Evolutionary conservation across 53 echinoderm and acorn worm genomes (phyloP).

Genomic region (Patiria pectinifera): DNA sequence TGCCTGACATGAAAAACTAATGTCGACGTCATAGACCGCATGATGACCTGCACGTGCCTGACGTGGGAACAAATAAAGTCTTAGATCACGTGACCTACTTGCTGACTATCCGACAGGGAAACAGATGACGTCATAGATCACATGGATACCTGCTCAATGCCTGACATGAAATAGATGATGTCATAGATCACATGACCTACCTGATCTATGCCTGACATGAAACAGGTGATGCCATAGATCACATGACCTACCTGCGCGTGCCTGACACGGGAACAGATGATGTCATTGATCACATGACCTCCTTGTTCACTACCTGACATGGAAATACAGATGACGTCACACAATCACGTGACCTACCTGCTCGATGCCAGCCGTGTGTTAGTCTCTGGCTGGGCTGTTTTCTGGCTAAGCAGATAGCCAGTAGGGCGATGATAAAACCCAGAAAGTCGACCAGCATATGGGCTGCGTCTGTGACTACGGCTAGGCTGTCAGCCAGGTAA

Average conservation of each 20-base stretch:
- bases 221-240: too few species aligned
- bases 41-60: too few species aligned
- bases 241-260: not conserved
- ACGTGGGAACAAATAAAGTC: too few species aligned
- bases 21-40: too few species aligned
- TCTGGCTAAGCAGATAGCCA: conserved; percentile 72
- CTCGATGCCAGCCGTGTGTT: conserved; percentile 76
- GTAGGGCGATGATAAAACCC: conserved; percentile 71
- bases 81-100: too few species aligned
- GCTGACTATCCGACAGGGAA: too few species aligned
- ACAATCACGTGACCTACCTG: conserved; percentile 34
- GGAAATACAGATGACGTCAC: not conserved
- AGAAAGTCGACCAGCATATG: conserved; percentile 80
- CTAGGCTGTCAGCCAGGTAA: conserved; percentile 72
- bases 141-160: too few species aligned
- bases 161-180: too few species aligned
- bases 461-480: conserved; percentile 80
- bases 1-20: too few species aligned
- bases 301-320: not conserved
- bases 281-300: not conserved
- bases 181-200: not conserved
- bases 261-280: too few species aligned
- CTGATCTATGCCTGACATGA: too few species aligned
- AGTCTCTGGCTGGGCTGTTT: conserved; percentile 69
- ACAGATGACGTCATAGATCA: too few species aligned